Base-by-base conservation (phyloP, 2,113 vertebrate species). In the Callaeas wilsoni region DNA sequence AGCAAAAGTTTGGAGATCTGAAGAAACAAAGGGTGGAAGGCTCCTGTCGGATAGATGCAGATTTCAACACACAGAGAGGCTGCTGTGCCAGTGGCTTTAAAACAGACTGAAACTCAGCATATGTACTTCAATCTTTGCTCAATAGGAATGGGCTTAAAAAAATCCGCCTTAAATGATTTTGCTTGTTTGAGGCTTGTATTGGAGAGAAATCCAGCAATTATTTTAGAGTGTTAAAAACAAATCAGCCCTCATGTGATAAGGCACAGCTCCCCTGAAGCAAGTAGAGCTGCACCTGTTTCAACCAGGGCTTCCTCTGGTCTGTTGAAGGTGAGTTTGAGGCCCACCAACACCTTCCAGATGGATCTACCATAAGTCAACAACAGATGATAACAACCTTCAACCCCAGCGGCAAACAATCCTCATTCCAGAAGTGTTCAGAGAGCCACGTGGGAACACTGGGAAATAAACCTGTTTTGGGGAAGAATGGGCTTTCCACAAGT, bases 231-330 rank as follows among this genome's bases (percentile, higher is more conserved):
- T 92, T 96, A 82, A 89, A 95, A 95, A 69, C 46, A 85, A 96
- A 95, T 73, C 88, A 92, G 56, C 19, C 32, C 26, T 90, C 10
- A 1, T 37, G 35, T 64, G 96, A 94, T 64, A 81, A 44, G 85
- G 92, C 60, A 92, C 79, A 94, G 67, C 22, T 96, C 81, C 64
- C 73, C 94, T 79, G 85, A 87, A 95, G 71, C 79, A 90, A 96
- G 32, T 19, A 26, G 60, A 71, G 41, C 68, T 89, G 82, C 93
- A 96, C 94, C 95, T 96, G 93, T 64, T 94, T 55, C 75, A 79
- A 76, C 33, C 49, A 96, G 81, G 70, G 50, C 75, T 96, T 90
- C 88, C 81, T 94, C 76, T 95, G 92, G 44, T 84, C 56, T 92
- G 64, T 10, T 86, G 76, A 93, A 75, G 88, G 90, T 84, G 80